A percentile compares a stretch with the other conserved stretches of the same genome.
These are phyloP conservation scores for Monodelphis domestica DNA, from an alignment of 2,797 vertebrate genomes.

Conservation along the genomic window DNA sequence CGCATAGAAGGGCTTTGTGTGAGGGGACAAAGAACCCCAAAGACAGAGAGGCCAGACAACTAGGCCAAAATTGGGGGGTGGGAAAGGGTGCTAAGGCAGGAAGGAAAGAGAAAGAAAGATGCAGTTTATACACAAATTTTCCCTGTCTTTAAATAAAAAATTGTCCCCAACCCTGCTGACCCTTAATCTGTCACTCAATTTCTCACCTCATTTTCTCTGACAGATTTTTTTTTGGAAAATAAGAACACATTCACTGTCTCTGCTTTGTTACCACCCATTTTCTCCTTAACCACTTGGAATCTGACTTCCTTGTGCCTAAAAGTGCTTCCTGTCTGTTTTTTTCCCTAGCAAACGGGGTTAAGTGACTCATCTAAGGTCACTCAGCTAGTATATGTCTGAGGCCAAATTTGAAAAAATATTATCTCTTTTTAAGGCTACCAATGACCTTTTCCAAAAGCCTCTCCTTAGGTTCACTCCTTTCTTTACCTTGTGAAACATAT, in stretches of 20 bases:
- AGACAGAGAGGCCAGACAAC: not conserved
- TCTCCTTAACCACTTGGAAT: not conserved
- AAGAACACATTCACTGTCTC: not conserved
- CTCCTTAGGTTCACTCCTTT: not conserved
- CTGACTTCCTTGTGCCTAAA: not conserved
- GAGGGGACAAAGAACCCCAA: not conserved
- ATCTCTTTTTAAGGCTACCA: not conserved
- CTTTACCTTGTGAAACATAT: not conserved
- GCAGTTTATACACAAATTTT: not conserved
- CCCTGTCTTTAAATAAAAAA: not conserved
- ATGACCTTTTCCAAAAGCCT: not conserved
- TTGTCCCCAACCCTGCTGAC: not conserved
- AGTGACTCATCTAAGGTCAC: too few relatives aligned
- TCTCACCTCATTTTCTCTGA: not conserved
- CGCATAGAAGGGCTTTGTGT: not conserved
- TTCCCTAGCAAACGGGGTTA: too few relatives aligned
- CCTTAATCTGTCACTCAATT: not conserved
- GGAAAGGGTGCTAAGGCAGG: conserved; percentile 33
- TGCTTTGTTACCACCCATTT: not conserved
- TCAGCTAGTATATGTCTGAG: too few relatives aligned
- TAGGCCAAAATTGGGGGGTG: not conserved
- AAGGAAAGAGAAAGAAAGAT: not conserved
- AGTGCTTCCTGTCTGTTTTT: too few relatives aligned
- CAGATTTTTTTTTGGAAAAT: not conserved
- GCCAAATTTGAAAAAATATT: too few relatives aligned